These are phyloP conservation scores for Thryonomys swinderianus DNA, from an alignment of 2,113 vertebrate species.

Conservation along the genomic window DNA sequence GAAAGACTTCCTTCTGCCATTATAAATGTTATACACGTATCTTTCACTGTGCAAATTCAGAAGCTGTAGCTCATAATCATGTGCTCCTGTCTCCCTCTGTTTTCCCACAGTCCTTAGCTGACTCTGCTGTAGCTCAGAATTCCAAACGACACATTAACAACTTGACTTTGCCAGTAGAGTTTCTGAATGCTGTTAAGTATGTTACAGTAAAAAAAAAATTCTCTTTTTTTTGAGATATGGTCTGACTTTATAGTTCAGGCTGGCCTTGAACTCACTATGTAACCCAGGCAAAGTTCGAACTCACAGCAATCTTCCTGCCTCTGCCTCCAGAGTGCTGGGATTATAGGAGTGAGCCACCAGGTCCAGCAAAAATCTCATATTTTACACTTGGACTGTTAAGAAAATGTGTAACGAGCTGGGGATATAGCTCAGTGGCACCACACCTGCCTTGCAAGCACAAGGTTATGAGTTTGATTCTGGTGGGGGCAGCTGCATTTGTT, in stretches of 20 bases:
- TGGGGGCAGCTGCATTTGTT: not conserved
- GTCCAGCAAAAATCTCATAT: not conserved
- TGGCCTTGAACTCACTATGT: too few relatives aligned
- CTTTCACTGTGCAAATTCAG: not conserved
- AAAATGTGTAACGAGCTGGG: not conserved
- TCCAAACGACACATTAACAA: slow-evolving; percentile 22
- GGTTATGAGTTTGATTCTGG: not conserved
- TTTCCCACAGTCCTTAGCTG: not conserved
- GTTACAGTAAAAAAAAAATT: not conserved
- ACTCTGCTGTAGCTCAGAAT: not conserved
- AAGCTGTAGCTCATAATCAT: not conserved
- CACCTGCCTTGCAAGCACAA: not conserved
- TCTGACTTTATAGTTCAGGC: too few relatives aligned
- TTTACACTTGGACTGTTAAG: slow-evolving; percentile 18
- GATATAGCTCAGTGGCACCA: not conserved
- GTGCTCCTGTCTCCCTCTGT: not conserved
- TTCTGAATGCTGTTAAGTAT: not conserved
- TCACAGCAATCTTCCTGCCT: too few relatives aligned
- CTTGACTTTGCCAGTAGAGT: slow-evolving; percentile 23
- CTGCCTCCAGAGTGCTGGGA: too few relatives aligned
- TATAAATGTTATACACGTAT: not conserved
- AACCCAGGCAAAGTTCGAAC: too few relatives aligned
- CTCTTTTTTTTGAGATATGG: too few relatives aligned
- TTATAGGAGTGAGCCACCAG: too few relatives aligned
- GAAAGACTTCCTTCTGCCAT: slow-evolving; percentile 28